Percentiles rank a stretch among this genome's conserved stretches.
These are phyloP conservation scores for Pachyuromys duprasi DNA, from an alignment of 2,797 vertebrate species.

Conservation along the genomic window DNA sequence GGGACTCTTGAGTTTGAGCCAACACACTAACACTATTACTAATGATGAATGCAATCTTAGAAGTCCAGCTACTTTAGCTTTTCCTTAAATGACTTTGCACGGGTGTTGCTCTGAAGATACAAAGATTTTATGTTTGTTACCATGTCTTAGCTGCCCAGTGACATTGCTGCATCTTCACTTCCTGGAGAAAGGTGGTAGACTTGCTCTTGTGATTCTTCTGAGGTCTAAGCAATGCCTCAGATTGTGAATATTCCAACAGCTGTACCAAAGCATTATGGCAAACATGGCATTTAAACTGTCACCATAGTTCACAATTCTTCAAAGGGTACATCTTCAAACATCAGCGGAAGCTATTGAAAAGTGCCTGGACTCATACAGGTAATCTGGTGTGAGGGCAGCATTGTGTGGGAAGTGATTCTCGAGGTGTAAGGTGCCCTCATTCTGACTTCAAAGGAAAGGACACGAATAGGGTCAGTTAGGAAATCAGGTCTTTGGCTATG, in stretches of 20 bases:
- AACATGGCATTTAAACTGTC: constrained; percentile 30
- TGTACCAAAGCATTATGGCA: constrained; percentile 43
- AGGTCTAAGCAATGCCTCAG: constrained; percentile 55
- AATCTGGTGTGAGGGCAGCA: background rate
- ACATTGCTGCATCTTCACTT: background rate
- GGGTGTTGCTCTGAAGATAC: constrained; percentile 1
- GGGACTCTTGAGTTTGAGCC: constrained; percentile 9
- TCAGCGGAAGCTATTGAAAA: constrained; percentile 23
- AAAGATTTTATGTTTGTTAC: constrained; percentile 32
- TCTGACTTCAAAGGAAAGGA: constrained; percentile 23
- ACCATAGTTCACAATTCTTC: background rate
- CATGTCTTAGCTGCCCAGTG: background rate
- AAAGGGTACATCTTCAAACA: constrained; percentile 49
- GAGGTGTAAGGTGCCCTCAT: background rate
- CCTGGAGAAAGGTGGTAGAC: constrained; percentile 17
- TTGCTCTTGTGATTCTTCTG: constrained; percentile 61
- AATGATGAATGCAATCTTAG: background rate
- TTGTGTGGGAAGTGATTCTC: background rate
- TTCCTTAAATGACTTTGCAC: constrained; percentile 24
- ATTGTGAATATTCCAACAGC: constrained; percentile 30
- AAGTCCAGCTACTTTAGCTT: background rate
- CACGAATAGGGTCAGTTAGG: background rate
- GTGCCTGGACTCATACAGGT: background rate
- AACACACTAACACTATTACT: background rate
- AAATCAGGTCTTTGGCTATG: background rate